Evolutionary conservation across 2,888 invertebrate species (phyloP), one percentile per base, ranked within the genome.

Genomic region (Chymomyza amoena): DNA sequence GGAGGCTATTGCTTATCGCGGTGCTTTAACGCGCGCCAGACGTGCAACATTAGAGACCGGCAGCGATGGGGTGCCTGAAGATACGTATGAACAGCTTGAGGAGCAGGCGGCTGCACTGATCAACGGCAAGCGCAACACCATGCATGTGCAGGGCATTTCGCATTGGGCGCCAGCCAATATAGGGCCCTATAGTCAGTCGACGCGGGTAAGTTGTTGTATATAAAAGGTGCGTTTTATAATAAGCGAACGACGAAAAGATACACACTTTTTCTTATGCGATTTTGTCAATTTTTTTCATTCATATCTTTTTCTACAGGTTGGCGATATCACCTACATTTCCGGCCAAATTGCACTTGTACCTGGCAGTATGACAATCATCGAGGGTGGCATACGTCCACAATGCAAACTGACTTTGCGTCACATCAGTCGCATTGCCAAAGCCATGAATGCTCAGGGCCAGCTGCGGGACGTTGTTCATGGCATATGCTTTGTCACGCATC

Each of bases 91-190:
- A 15, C 63, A 60, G 2, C 76, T 68, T 63, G 78, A 83, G 64
- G 78, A 78, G 80, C 78, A 45, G 39, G 39, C 78, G 20, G 79
- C 80, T 28, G 39, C 56, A 5, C 51, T 88, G 57, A 70, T 85
- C 32, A 76, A 83, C 45, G 81, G 82, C 69, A 93, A 93, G 80
- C 94, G 96, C 72, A 93, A 95, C 75, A 96, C 96, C 7, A 96
- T 98, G 96, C 98, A 98, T 90, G 98, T 98, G 54, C 98, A 98
- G 92, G 96, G 98, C 74, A 95, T 98, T 84, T 98, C 98, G 36
- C 98, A 98, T 91, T 98, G 98, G 98, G 98, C 98, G n/a, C 98
- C 98, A 0, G 98, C 98, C 72, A 98, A 97, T 90, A 98, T 98
- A 84, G 98, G 98, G 60, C 98, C 98, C 6, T 98, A 98, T 91